Evolutionary conservation across 1,140 invertebrate genomes (phyloP).

Genomic region (Papilio aristodemus): DNA sequence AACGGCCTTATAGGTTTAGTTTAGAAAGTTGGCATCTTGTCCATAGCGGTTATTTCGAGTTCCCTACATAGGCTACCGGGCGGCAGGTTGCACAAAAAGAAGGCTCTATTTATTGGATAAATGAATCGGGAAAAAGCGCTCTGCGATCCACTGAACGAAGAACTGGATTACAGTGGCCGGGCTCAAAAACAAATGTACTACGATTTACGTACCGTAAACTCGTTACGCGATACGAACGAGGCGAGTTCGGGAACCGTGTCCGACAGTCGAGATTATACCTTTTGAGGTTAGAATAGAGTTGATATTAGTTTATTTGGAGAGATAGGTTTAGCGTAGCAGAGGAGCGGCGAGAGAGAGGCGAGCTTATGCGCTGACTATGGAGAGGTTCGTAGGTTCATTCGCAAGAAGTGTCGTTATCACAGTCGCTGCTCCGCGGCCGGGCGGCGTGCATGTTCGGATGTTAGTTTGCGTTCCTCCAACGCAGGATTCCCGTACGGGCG

Average conservation of each 20-base stretch:
- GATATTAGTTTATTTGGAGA: slow-evolving; percentile 42
- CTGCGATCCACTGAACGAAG: slow-evolving; percentile 57
- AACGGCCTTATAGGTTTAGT: slow-evolving; percentile 73
- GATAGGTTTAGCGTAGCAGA: slow-evolving; percentile 48
- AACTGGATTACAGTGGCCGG: slow-evolving; percentile 66
- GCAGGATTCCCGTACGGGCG: slow-evolving; percentile 45
- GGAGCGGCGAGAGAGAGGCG: slow-evolving; percentile 65
- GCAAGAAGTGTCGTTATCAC: slow-evolving; percentile 73
- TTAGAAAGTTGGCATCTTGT: slow-evolving; percentile 79
- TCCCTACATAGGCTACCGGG: slow-evolving; percentile 68
- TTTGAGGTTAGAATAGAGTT: slow-evolving; percentile 48
- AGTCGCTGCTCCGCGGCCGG: slow-evolving; percentile 74
- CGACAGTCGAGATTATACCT: slow-evolving; percentile 51
- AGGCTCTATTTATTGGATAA: slow-evolving; percentile 67
- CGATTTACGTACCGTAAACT: slow-evolving; percentile 78
- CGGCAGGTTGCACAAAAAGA: slow-evolving; percentile 65
- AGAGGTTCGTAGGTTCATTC: slow-evolving; percentile 71
- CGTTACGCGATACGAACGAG: slow-evolving; percentile 68
- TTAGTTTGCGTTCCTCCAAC: slow-evolving; percentile 39
- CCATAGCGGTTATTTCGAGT: slow-evolving; percentile 72
- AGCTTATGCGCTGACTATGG: slow-evolving; percentile 68
- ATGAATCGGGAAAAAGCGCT: slow-evolving; percentile 66
- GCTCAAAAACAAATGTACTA: slow-evolving; percentile 77
- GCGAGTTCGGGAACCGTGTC: slow-evolving; percentile 48
- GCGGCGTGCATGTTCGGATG: slow-evolving; percentile 58